Percentiles rank a stretch among this genome's conserved stretches.
Conservation (phyloP, 2,113 vertebrate species). For the Cyrtonyx montezumae region DNA sequence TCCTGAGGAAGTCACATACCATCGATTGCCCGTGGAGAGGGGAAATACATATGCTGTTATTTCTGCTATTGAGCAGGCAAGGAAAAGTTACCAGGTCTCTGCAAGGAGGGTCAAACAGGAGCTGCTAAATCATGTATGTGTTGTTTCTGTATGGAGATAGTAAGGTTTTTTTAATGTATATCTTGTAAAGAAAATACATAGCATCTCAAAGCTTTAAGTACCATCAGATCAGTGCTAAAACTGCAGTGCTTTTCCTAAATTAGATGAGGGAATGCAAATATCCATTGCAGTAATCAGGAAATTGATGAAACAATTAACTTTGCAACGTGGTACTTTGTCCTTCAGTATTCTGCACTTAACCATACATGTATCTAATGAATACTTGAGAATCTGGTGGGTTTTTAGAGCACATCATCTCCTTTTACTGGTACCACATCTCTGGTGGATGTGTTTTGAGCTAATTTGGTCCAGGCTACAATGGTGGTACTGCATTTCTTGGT, state of each 20-base stretch:
- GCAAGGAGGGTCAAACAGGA: conserved; percentile 56
- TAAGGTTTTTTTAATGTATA: conserved; percentile 34
- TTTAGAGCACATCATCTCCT: conserved; percentile 33
- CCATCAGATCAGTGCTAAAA: conserved; percentile 56
- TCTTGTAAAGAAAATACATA: conserved; percentile 51
- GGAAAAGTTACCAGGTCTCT: conserved; percentile 13
- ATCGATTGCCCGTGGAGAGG: neutral
- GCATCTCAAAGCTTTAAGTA: conserved; percentile 56
- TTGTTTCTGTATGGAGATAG: conserved; percentile 52
- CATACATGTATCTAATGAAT: conserved; percentile 27
- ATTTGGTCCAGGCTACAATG: neutral
- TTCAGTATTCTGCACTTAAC: conserved; percentile 51
- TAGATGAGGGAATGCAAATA: neutral
- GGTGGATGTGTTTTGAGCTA: neutral
- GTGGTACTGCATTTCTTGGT: neutral
- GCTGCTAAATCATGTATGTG: conserved; percentile 64
- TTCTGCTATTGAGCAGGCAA: conserved; percentile 52
- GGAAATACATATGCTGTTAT: conserved; percentile 32
- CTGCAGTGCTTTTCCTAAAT: conserved; percentile 43
- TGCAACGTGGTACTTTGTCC: conserved; percentile 17
- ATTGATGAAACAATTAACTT: neutral
- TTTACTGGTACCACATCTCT: conserved; percentile 29
- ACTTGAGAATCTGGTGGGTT: conserved; percentile 8
- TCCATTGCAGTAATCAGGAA: conserved; percentile 25
- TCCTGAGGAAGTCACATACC: neutral